Percentiles rank a stretch among this genome's conserved stretches.
Conservation (phyloP, 92 coral and sea anemone species). For the Muricea muricata region DNA sequence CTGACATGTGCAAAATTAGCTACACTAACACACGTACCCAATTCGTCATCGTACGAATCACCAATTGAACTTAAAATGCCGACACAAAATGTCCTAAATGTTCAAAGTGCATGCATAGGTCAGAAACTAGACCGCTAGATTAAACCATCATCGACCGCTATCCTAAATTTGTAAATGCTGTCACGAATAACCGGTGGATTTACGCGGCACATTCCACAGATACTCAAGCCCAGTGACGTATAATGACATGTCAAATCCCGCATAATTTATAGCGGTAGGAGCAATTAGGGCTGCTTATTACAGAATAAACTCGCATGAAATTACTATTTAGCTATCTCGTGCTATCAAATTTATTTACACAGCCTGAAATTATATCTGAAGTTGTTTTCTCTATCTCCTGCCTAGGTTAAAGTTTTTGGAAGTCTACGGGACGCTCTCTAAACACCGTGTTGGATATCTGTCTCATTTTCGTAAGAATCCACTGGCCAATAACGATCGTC, state of each 20-base stretch:
- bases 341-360: constrained; percentile 23
- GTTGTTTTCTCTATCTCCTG: constrained; percentile 21
- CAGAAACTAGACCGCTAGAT: no score
- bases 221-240: constrained; percentile 22
- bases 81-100: neutral
- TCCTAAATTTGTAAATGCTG: neutral
- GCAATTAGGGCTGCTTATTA: constrained; percentile 28
- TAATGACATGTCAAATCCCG: constrained; percentile 28
- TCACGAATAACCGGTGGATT: neutral
- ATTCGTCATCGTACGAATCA: neutral
- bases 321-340: neutral
- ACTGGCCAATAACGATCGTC: constrained; percentile 5
- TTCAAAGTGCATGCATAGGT: no score
- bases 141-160: no score
- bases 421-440: neutral
- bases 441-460: neutral
- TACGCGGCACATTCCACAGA: constrained; percentile 12
- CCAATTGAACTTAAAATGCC: neutral
- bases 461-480: constrained; percentile 13
- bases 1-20: neutral
- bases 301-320: constrained; percentile 10
- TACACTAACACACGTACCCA: neutral
- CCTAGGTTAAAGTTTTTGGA: constrained; percentile 8
- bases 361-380: neutral
- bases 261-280: constrained; percentile 49